Base-by-base conservation (phyloP, 2,113 vertebrate genomes). In the Sebastes fasciatus region DNA sequence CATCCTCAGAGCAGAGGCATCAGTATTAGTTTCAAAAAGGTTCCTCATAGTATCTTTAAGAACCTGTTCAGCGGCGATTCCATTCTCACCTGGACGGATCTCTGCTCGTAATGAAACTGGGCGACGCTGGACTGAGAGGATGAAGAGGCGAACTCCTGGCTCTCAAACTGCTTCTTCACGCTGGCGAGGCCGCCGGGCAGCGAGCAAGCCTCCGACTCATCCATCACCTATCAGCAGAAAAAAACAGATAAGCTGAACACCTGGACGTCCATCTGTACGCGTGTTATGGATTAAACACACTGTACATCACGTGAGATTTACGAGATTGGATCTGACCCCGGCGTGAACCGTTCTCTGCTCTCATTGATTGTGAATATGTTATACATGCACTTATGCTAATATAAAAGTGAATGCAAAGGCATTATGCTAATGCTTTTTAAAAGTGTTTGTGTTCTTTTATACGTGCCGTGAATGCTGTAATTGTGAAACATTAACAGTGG, bases 101-200 rank as follows among this genome's bases (percentile, higher is more conserved):
- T 95, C 6, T 96, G 96, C 86, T 97, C 96, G 46, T 93, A 94
- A 3, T 97, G 96, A 70, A 94, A 64, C 51, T 96, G 96, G 89
- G 95, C 91, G 89, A 96, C 93, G 4, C 83, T 92, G 83, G 96
- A 96, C 79, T 88, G 94, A 13, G 96, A 94, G 23, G 91, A 85
- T 0, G 93, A 91, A 16, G 96, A 95, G 6, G 89, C 73, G 46
- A 91, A 90, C 90, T 95, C 94, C 48, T 95, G 96, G 89, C 94
- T 97, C 93, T 99, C 98, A 23, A 99, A 99, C 67, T 98, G 97
- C 90, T 95, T 97, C 94, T 97, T 98, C 85, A 98, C 96, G 7
- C 96, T 97, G 88, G 97, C 97, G 79, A 99, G 94, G 61, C 98
- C 98, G 6, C 98, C 98, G 43, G 97, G 96, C 88, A 98, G 94